Evolutionary conservation across 2,113 vertebrate species (phyloP).

Genomic region (rabbit (Oryctolagus cuniculus)): mOryCun1.1 NW_027208201.1:4770501-4771000

Average conservation of each 20-base stretch:
- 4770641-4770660: background rate
- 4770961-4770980: too few relatives aligned
- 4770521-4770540: background rate
- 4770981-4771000: too few relatives aligned
- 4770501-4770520: background rate
- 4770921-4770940: too few relatives aligned
- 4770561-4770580: background rate
- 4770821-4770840: too few relatives aligned
- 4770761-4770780: background rate
- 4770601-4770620: background rate
- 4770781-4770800: background rate
- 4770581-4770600: background rate
- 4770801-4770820: background rate
- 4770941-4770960: too few relatives aligned
- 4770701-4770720: background rate
- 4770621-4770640: background rate
- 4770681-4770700: background rate
- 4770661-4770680: background rate
- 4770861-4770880: too few relatives aligned
- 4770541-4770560: background rate
- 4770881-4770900: too few relatives aligned
- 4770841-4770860: too few relatives aligned
- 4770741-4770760: background rate
- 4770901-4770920: too few relatives aligned
- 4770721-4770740: background rate